Evolutionary conservation across 2,797 vertebrate species (phyloP).

Genomic region (Gobionotothen gibberifrons): DNA sequence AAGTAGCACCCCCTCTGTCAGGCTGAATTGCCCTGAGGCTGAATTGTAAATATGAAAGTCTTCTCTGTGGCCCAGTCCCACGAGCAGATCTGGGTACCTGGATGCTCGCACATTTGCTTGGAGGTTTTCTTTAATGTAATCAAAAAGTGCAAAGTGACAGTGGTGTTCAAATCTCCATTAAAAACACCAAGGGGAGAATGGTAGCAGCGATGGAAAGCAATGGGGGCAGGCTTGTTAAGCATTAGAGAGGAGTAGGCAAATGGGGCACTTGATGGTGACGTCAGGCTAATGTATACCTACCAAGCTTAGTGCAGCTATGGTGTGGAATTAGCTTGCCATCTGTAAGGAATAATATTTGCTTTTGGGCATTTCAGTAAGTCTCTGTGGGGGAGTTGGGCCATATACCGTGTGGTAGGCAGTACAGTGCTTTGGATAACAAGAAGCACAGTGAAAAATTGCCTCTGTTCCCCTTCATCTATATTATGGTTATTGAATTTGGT

Average conservation of each 20-base stretch:
- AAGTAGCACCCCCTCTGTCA: constrained; percentile 45
- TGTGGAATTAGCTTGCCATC: constrained; percentile 63
- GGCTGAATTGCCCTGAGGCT: constrained; percentile 38
- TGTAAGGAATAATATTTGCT: constrained; percentile 74
- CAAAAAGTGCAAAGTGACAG: constrained; percentile 26
- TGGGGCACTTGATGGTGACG: constrained; percentile 49
- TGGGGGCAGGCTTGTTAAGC: constrained; percentile 4
- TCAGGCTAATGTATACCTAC: constrained; percentile 57
- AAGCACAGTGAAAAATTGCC: constrained; percentile 74
- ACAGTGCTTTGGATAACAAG: constrained; percentile 62
- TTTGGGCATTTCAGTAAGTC: constrained; percentile 65
- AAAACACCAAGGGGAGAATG: constrained; percentile 8
- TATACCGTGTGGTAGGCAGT: constrained; percentile 33
- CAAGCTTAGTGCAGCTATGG: constrained; percentile 37
- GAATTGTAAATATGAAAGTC: constrained; percentile 52
- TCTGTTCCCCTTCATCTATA: constrained; percentile 83
- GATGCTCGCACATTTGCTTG: constrained; percentile 14
- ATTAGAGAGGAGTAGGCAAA: constrained; percentile 43
- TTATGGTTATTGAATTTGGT: constrained; percentile 86
- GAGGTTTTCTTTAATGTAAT: constrained; percentile 43
- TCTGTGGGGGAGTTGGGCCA: constrained; percentile 31
- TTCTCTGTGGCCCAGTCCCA: constrained; percentile 20
- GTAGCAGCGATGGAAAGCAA: neutral
- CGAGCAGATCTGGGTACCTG: constrained; percentile 17
- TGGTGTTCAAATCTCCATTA: constrained; percentile 26